These are phyloP conservation scores for Opisthograptis luteolata DNA, from an alignment of 2,888 invertebrate genomes.

Conservation along the genomic window DNA sequence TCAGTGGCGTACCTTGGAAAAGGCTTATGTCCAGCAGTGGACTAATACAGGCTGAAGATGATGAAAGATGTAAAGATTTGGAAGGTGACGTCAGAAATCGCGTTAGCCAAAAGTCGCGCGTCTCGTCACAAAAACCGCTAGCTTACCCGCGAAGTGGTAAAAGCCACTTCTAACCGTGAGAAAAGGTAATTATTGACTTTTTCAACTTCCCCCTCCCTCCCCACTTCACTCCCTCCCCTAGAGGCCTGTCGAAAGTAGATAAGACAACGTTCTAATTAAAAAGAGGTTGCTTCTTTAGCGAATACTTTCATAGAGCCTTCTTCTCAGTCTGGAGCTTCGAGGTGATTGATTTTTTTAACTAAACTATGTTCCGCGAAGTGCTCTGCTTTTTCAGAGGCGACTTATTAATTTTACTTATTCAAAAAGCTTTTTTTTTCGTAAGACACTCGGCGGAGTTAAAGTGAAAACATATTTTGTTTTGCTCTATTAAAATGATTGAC, in stretches of 20 bases:
- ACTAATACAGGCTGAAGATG: too few relatives aligned
- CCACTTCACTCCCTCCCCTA: conserved; percentile 34
- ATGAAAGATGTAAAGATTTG: too few relatives aligned
- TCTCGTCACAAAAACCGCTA: conserved; percentile 9
- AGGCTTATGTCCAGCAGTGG: too few relatives aligned
- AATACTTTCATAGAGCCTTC: conserved; percentile 35
- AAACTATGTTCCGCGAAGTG: neutral
- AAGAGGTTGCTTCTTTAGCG: conserved; percentile 52
- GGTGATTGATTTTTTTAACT: conserved; percentile 26
- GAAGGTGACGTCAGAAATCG: too few relatives aligned
- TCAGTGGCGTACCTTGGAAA: too few relatives aligned
- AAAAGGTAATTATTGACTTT: conserved; percentile 80
- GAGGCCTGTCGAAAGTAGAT: conserved; percentile 69
- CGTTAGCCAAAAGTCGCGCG: conserved; percentile 1
- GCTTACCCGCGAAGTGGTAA: conserved; percentile 45
- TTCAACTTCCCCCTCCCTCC: conserved; percentile 58
- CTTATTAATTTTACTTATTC: neutral
- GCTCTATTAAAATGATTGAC: too few relatives aligned
- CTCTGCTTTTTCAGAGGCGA: neutral
- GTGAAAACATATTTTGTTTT: too few relatives aligned
- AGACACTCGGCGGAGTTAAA: too few relatives aligned
- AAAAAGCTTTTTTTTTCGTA: too few relatives aligned
- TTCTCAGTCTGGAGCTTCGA: conserved; percentile 20
- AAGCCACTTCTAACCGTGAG: conserved; percentile 69
- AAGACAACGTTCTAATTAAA: conserved; percentile 73